A percentile compares a stretch with the other conserved stretches of the same genome.
phyloP scores from a whole-genome alignment of 1,140 invertebrate species.

The Anoplophora glabripennis region DNA sequence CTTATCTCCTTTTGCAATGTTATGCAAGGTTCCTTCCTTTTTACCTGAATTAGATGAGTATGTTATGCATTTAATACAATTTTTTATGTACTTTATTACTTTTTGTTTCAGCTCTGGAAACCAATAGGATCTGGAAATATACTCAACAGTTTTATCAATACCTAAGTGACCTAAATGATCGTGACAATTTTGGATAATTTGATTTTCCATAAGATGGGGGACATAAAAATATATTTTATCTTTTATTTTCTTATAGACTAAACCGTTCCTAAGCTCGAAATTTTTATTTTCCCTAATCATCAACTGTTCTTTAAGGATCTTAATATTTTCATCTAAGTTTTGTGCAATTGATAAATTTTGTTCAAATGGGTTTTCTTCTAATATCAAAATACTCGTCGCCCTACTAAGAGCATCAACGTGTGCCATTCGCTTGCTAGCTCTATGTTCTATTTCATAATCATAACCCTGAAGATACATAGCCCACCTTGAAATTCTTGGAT shows the following conservation, averaged over 20 bases:
- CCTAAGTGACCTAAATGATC: no score
- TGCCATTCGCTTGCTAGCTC: slow-evolving; percentile 29
- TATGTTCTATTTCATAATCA: slow-evolving; percentile 36
- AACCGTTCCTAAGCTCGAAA: not conserved
- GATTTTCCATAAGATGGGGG: no score
- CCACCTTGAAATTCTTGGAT: slow-evolving; percentile 34
- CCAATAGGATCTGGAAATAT: slow-evolving; percentile 26
- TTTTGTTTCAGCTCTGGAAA: slow-evolving; percentile 40
- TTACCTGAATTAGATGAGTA: slow-evolving; percentile 38
- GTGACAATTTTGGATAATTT: no score
- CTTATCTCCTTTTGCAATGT: slow-evolving; percentile 33
- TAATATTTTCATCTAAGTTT: no score
- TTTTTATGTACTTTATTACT: slow-evolving; percentile 23
- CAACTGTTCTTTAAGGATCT: no score
- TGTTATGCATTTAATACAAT: slow-evolving; percentile 39
- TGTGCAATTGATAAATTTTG: no score
- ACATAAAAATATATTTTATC: slow-evolving; percentile 8
- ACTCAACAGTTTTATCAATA: not conserved
- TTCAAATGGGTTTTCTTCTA: no score
- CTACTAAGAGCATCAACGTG: slow-evolving; percentile 43
- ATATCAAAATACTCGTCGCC: no score
- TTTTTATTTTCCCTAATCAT: no score
- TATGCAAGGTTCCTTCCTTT: slow-evolving; percentile 31
- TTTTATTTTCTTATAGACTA: slow-evolving; percentile 4
- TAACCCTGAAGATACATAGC: slow-evolving; percentile 26